Base-by-base conservation (phyloP, 2,888 invertebrate species). In the Leptopilina drosophilae region DNA sequence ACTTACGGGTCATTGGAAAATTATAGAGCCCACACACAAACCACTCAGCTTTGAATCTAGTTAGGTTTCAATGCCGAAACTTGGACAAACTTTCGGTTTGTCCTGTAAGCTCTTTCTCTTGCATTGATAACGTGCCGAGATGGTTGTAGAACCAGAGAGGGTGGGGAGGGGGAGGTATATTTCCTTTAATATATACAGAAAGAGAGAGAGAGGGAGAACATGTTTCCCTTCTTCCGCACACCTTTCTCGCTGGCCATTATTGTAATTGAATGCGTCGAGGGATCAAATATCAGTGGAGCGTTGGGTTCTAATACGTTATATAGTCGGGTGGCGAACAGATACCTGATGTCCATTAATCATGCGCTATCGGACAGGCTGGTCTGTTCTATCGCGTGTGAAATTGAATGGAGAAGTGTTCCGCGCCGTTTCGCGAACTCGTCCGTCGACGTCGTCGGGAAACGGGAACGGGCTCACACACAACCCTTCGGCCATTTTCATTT, bases 291-390 rank as follows among this genome's bases (percentile, higher is more conserved):
- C 87, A 84, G 84, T 78, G 82, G 82, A 79, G 75, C 80, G 81
- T 67, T 76, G 76, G 64, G 80, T 33, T 76, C 86, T 82, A 85
- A 86, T 85, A 83, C 82, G 85, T 84, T 33, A 42, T 42, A 77
- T 79, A 82, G 80, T 59, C 76, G 77, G 77, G 81, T 81, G 56
- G 73, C 73, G 73, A 53, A 82, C 80, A 81, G 85, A 86, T 87
- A 88, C 85, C 84, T 84, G 85, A 85, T 85, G 87, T 87, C 82
- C 87, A 88, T 89, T 89, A 89, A 89, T 89, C 89, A 89, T 87
- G 85, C 83, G 83, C 86, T 88, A 88, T 89, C 87, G 85, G 86
- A 87, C 86, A 84, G 85, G 69, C 76, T 53, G 83, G 84, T 83
- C 84, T 87, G 87, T 86, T 87, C 87, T 84, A 86, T 87, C 87